Evolutionary conservation across 2,888 invertebrate genomes (phyloP), one percentile per base, ranked within the genome.

Genomic region (Zelleria hepariella): DNA sequence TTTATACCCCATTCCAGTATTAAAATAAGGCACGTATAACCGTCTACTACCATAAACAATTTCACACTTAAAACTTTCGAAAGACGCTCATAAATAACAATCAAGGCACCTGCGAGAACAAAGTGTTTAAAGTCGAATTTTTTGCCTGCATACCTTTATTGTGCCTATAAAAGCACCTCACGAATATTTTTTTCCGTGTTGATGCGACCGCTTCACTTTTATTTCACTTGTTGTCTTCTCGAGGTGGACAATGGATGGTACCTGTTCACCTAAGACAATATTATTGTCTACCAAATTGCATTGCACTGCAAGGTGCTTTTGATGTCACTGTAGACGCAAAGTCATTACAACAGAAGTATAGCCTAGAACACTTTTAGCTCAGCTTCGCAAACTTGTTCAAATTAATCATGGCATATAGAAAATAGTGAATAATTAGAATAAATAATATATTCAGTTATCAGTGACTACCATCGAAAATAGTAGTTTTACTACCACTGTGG

Each of bases 221-320:
- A 75, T 58, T 18, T 58, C 20, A n/a, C 15, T 20, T 52, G 26
- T 54, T 53, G 20, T 26, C 49, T 42, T 32, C 51, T 49, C 49
- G 26, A 7, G 5, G 18, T 8, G n/a, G 65, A 74, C 73, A 81
- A 79, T 72, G 70, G 74, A 69, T 63, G 61, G 68, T 84, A 86
- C 87, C 86, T 85, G 86, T 79, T 66, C 63, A 60, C 71, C 69
- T 79, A 78, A 83, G 77, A 86, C 84, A 87, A 86, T 82, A 78
- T 75, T 71, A n/a, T 74, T 67, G 68, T 59, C 23, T 73, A 78
- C 65, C 70, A 69, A 81, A 84, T 86, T 82, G 78, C 80, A 70
- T 75, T 67, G 15, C 32, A 3, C 15, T 49, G 80, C 78, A 77
- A 79, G 81, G 78, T 80, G 78, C 73, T 75, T 76, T 77, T 67